phyloP scores from a whole-genome alignment of 2,888 invertebrate species.

The Asteroscopus sphinx region DNA sequence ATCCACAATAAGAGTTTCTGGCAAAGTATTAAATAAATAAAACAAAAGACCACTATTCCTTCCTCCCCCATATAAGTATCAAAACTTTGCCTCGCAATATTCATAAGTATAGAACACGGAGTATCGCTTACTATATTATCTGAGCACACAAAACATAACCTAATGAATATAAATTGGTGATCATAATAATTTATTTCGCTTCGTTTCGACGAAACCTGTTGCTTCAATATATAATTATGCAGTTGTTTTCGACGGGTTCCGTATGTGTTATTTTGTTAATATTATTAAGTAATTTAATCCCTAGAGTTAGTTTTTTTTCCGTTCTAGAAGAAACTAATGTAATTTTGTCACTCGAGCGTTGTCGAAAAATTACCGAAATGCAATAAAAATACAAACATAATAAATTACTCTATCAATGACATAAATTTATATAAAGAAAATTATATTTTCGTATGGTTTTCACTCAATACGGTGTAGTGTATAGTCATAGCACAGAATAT shows the following conservation, averaged over 20 bases:
- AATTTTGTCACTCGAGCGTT: too few species aligned
- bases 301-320: too few species aligned
- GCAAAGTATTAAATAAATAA: constrained; percentile 4
- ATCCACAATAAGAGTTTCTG: background rate
- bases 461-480: too few species aligned
- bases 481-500: too few species aligned
- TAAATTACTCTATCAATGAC: too few species aligned
- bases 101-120: constrained; percentile 49
- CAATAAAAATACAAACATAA: too few species aligned
- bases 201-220: constrained; percentile 49
- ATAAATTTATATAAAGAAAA: too few species aligned
- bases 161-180: constrained; percentile 62
- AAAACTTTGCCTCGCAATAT: constrained; percentile 44
- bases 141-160: constrained; percentile 44
- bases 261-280: constrained; percentile 1
- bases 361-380: too few species aligned
- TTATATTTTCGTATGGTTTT: too few species aligned
- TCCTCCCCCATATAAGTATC: constrained; percentile 19
- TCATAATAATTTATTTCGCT: constrained; percentile 57
- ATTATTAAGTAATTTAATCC: background rate
- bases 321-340: too few species aligned
- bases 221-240: constrained; percentile 49
- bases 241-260: constrained; percentile 23
- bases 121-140: constrained; percentile 51
- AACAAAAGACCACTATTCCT: constrained; percentile 8